Conservation (phyloP, 2,113 vertebrate species). For the Hippocampus comes region DNA sequence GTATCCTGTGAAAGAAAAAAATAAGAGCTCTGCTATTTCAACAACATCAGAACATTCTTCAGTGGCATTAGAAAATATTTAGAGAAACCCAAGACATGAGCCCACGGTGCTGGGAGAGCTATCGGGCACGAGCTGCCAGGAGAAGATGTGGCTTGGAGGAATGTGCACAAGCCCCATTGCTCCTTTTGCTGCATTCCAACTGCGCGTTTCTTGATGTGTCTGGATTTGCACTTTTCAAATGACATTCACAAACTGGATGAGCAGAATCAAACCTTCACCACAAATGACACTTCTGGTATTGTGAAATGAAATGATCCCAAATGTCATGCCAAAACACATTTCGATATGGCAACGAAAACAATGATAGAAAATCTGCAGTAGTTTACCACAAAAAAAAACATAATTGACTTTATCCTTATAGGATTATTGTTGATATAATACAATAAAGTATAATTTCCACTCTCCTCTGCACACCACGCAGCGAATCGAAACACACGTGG, state of each 20-base stretch:
- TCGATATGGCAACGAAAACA: no score
- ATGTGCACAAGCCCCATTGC: slow-evolving; percentile 21
- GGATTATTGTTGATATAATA: no score
- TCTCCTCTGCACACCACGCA: no score
- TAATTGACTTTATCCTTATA: no score
- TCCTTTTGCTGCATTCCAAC: not conserved
- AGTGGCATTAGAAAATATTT: slow-evolving; percentile 75
- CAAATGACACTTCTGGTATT: not conserved
- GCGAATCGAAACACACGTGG: no score
- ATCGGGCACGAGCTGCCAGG: slow-evolving; percentile 54
- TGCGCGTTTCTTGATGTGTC: not conserved
- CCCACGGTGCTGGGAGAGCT: slow-evolving; percentile 41
- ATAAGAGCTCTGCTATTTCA: slow-evolving; percentile 42
- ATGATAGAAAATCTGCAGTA: no score
- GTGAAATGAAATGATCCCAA: not conserved
- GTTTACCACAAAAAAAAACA: no score
- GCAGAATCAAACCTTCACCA: not conserved
- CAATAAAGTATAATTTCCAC: no score
- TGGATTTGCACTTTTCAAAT: not conserved
- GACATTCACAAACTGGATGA: not conserved
- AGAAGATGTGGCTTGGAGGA: slow-evolving; percentile 63
- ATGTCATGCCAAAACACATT: no score
- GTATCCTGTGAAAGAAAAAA: slow-evolving; percentile 47
- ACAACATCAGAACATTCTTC: slow-evolving; percentile 67
- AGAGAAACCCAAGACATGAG: slow-evolving; percentile 58